phyloP scores from a whole-genome alignment of 2,888 invertebrate genomes.

The Pteria penguin region DNA sequence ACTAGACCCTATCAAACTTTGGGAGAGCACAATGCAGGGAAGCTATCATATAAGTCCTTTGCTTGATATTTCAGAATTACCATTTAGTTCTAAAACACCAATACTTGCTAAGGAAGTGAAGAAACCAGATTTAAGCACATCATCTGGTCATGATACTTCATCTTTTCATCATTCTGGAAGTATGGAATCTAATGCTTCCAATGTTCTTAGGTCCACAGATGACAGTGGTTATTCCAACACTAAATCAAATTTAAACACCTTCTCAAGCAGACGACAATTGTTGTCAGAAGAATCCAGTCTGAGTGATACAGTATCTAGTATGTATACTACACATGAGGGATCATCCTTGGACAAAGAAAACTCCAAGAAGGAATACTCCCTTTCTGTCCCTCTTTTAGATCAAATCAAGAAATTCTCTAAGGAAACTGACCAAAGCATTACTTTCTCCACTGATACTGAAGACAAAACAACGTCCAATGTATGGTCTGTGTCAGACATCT shows the following conservation, averaged over 20 bases:
- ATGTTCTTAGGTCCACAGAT: constrained; percentile 24
- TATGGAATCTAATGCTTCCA: neutral
- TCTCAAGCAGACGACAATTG: neutral
- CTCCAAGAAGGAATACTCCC: neutral
- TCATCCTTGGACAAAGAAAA: neutral
- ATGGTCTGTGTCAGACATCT: neutral
- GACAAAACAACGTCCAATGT: neutral
- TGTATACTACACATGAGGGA: neutral
- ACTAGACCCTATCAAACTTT: constrained; percentile 60
- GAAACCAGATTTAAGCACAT: neutral
- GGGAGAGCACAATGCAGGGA: constrained; percentile 48
- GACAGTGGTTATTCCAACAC: constrained; percentile 30
- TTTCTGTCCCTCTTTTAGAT: neutral
- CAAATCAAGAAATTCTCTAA: neutral
- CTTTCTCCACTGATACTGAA: neutral
- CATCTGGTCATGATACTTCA: neutral
- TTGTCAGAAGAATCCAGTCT: neutral
- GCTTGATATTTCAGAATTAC: neutral
- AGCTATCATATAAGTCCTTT: constrained; percentile 5
- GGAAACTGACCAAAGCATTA: neutral
- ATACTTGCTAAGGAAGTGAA: neutral
- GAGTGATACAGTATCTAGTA: neutral
- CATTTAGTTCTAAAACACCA: neutral
- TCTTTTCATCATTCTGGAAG: neutral
- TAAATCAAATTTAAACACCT: neutral